A percentile compares a stretch with the other conserved stretches of the same genome.
Conservation (phyloP, 2,113 vertebrate genomes). For the Chinchilla lanigera region DNA sequence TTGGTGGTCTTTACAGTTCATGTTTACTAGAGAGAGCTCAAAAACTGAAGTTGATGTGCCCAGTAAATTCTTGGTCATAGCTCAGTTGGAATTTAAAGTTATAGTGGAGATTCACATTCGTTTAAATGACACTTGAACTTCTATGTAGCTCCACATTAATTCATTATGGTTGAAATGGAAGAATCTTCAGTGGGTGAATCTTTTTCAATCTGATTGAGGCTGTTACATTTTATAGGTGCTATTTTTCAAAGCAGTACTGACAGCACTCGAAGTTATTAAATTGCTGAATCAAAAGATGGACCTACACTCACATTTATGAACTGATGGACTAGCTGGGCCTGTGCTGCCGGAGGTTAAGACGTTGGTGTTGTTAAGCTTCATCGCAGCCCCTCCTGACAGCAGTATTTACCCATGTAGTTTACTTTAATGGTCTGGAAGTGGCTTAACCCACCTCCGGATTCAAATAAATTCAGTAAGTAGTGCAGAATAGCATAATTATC, state of each 20-base stretch:
- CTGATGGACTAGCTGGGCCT: slow-evolving; percentile 86
- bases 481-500: slow-evolving; percentile 84
- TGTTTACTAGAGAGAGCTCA: slow-evolving; percentile 81
- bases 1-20: slow-evolving; percentile 61
- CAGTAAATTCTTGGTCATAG: slow-evolving; percentile 83
- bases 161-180: slow-evolving; percentile 95
- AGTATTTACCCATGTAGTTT: slow-evolving; percentile 88
- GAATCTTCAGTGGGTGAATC: slow-evolving; percentile 92
- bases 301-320: slow-evolving; percentile 89
- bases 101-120: slow-evolving; percentile 89
- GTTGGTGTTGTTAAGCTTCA: slow-evolving; percentile 85
- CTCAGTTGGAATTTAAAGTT: slow-evolving; percentile 86
- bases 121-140: slow-evolving; percentile 97
- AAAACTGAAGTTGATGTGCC: slow-evolving; percentile 81
- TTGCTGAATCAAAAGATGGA: slow-evolving; percentile 94
- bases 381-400: slow-evolving; percentile 86
- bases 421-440: slow-evolving; percentile 88
- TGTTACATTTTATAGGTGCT: slow-evolving; percentile 98
- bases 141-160: slow-evolving; percentile 96
- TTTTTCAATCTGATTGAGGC: slow-evolving; percentile 97
- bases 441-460: slow-evolving; percentile 88
- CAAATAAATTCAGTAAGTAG: slow-evolving; percentile 87
- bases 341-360: slow-evolving; percentile 84
- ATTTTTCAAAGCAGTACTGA: slow-evolving; percentile 98
- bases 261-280: slow-evolving; percentile 99